Conservation (phyloP, 2,888 invertebrate species). For the Hyposoter dolosus region DNA sequence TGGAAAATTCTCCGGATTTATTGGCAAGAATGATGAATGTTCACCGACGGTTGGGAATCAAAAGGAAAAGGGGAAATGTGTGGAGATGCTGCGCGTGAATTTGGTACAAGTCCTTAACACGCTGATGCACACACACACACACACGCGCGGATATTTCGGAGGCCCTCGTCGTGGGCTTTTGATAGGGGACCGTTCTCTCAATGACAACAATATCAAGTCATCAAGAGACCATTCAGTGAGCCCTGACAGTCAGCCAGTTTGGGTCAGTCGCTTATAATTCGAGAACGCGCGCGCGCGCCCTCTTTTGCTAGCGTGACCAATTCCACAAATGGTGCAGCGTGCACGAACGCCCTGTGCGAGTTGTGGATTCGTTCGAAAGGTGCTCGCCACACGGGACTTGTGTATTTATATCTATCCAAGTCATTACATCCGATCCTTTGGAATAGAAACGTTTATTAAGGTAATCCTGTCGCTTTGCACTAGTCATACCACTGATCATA, state of each 20-base stretch:
- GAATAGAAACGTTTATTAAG: neutral
- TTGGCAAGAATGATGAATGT: constrained; percentile 60
- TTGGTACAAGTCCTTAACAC: constrained; percentile 19
- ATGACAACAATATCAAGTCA: constrained; percentile 81
- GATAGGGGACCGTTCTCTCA: constrained; percentile 45
- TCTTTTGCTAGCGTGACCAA: constrained; percentile 68
- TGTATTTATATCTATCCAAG: constrained; percentile 1
- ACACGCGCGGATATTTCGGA: constrained; percentile 23
- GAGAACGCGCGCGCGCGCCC: constrained; percentile 71
- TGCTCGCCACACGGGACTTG: neutral
- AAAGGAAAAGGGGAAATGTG: constrained; percentile 18
- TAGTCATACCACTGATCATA: no score
- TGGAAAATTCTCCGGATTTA: constrained; percentile 56
- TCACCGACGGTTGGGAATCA: constrained; percentile 7
- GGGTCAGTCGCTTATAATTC: constrained; percentile 70
- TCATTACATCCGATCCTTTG: neutral
- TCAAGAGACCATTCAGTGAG: constrained; percentile 79
- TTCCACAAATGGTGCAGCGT: constrained; percentile 65
- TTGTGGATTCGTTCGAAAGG: neutral
- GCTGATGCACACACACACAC: neutral
- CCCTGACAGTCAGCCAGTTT: constrained; percentile 72
- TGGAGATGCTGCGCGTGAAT: constrained; percentile 26
- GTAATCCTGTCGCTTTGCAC: no score
- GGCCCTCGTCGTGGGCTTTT: constrained; percentile 35
- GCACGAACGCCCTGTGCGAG: constrained; percentile 50